phyloP scores from a whole-genome alignment of 1,140 invertebrate species.

The Sipha flava region DNA sequence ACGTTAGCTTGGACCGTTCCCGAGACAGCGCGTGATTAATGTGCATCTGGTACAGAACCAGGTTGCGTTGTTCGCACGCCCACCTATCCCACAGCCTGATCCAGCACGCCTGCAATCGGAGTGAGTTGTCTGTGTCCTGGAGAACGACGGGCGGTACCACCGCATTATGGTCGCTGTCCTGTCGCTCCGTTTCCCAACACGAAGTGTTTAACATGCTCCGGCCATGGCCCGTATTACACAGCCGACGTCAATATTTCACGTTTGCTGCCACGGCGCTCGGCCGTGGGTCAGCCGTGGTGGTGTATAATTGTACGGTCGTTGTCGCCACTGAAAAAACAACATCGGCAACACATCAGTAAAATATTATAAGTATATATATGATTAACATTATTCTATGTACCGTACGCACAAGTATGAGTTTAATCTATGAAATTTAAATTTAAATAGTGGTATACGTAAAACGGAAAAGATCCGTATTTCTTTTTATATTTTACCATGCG shows the following conservation, averaged over 20 bases:
- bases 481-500: no score
- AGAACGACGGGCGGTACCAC: background rate
- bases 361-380: no score
- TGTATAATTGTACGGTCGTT: background rate
- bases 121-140: background rate
- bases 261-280: no score
- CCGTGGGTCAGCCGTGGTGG: no score
- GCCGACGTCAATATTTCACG: background rate
- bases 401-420: no score
- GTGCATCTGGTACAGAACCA: constrained; percentile 20
- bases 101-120: constrained; percentile 11
- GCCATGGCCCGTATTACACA: background rate
- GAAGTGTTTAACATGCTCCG: background rate
- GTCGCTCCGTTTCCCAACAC: background rate
- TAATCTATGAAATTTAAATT: no score
- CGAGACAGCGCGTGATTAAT: constrained; percentile 24
- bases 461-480: no score
- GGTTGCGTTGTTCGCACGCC: constrained; percentile 24
- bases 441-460: no score
- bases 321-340: background rate
- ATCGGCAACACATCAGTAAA: no score
- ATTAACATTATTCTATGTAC: no score
- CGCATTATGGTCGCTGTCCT: background rate
- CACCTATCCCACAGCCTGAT: constrained; percentile 16
- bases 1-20: constrained; percentile 10